phyloP scores from a whole-genome alignment of 1,140 invertebrate genomes.

The Dryas iulia region DNA sequence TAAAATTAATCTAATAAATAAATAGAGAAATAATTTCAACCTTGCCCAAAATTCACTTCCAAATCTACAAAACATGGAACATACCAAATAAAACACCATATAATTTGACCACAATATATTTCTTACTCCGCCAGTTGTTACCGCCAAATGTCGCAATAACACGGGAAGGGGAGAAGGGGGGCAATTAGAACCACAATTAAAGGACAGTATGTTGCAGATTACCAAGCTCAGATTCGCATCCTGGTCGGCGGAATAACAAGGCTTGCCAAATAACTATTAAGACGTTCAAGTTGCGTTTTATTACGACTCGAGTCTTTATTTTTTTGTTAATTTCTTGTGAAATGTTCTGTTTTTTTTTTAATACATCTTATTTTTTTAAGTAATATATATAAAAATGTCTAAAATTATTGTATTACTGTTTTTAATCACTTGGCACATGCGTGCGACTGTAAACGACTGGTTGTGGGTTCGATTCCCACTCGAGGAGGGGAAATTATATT shows the following conservation, averaged over 20 bases:
- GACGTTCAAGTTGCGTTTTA: slow-evolving; percentile 50
- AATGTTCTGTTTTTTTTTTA: not conserved
- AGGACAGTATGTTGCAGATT: slow-evolving; percentile 78
- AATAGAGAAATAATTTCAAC: not conserved
- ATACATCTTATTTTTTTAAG: no score
- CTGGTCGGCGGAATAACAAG: slow-evolving; percentile 53
- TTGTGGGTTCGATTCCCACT: no score
- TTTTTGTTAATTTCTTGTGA: slow-evolving; percentile 7
- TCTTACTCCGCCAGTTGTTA: slow-evolving; percentile 36
- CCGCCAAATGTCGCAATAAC: slow-evolving; percentile 46
- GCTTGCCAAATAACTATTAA: slow-evolving; percentile 75
- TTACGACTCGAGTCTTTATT: slow-evolving; percentile 38
- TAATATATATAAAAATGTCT: no score
- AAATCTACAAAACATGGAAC: not conserved
- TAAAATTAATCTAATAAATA: no score
- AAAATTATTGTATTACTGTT: no score
- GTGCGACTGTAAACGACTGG: no score
- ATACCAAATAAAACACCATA: not conserved
- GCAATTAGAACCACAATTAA: slow-evolving; percentile 80
- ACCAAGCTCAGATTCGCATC: slow-evolving; percentile 65
- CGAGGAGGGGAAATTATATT: no score
- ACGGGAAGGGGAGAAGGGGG: slow-evolving; percentile 49
- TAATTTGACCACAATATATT: slow-evolving; percentile 26
- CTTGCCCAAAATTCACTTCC: not conserved
- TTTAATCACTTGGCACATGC: no score